These are phyloP conservation scores for Mellilla xanthometata DNA, from an alignment of 2,888 invertebrate genomes.

Conservation along the genomic window DNA sequence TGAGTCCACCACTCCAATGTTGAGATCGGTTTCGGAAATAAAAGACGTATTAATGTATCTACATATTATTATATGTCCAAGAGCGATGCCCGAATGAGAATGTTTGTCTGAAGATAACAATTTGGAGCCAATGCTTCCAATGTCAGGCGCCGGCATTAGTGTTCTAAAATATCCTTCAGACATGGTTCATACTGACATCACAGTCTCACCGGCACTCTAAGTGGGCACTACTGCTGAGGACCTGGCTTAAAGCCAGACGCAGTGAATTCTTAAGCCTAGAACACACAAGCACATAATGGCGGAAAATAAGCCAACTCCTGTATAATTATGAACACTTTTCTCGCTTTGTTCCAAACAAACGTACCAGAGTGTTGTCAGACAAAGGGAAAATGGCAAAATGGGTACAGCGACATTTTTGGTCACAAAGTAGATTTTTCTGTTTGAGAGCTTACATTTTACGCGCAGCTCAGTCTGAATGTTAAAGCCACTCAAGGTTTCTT, in stretches of 20 bases:
- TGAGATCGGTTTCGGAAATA: too few relatives aligned
- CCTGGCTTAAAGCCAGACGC: slow-evolving; percentile 56
- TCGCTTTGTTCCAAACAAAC: too few relatives aligned
- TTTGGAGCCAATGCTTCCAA: too few relatives aligned
- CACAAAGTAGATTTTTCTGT: not conserved
- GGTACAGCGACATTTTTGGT: too few relatives aligned
- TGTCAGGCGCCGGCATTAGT: too few relatives aligned
- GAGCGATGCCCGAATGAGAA: too few relatives aligned
- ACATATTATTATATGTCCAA: too few relatives aligned
- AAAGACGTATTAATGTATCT: too few relatives aligned
- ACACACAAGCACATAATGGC: slow-evolving; percentile 2
- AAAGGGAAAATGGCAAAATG: too few relatives aligned
- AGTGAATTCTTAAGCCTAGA: slow-evolving; percentile 21
- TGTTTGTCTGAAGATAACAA: too few relatives aligned
- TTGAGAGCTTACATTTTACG: not conserved
- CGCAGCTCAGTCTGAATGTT: not conserved
- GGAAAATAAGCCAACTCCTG: not conserved
- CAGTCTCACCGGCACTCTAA: slow-evolving; percentile 43
- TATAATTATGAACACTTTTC: not conserved
- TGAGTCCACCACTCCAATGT: too few relatives aligned
- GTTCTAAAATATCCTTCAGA: slow-evolving; percentile 4
- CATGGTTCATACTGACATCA: slow-evolving; percentile 24
- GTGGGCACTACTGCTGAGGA: slow-evolving; percentile 59
- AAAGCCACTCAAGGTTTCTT: not conserved
- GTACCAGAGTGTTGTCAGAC: too few relatives aligned